phyloP scores from a whole-genome alignment of 1,140 invertebrate genomes.

The Eueides isabella region DNA sequence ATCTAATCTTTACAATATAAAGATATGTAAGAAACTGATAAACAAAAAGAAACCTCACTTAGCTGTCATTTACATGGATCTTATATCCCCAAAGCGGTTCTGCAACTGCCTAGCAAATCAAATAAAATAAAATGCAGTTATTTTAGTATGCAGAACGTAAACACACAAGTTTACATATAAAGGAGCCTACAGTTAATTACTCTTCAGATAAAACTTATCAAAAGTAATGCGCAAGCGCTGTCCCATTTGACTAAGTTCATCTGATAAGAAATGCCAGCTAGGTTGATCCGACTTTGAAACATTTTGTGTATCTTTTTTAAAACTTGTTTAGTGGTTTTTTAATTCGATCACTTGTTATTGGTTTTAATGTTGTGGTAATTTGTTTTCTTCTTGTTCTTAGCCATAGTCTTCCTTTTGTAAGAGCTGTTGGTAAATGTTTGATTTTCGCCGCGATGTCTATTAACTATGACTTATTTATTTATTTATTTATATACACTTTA shows the following conservation, averaged over 20 bases:
- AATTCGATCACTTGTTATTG: neutral
- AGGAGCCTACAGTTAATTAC: constrained; percentile 3
- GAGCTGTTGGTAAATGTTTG: neutral
- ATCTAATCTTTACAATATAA: neutral
- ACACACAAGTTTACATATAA: neutral
- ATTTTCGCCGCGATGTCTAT: neutral
- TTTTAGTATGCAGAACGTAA: neutral
- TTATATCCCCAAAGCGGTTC: neutral
- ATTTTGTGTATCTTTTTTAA: neutral
- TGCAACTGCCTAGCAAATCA: neutral
- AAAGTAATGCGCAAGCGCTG: constrained; percentile 4
- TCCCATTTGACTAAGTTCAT: constrained; percentile 3
- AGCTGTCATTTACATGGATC: neutral
- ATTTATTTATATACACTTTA: too few relatives aligned
- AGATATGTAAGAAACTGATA: neutral
- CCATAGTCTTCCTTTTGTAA: neutral
- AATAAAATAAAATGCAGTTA: neutral
- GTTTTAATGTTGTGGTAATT: neutral
- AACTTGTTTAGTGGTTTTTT: neutral
- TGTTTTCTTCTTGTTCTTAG: neutral
- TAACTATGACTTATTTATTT: too few relatives aligned
- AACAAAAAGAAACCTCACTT: neutral
- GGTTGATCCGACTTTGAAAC: neutral
- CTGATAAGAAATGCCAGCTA: neutral
- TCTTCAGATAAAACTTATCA: neutral